These are phyloP conservation scores for Sakesphorus luctuosus DNA, from an alignment of 2,113 vertebrate species.

Conservation along the genomic window DNA sequence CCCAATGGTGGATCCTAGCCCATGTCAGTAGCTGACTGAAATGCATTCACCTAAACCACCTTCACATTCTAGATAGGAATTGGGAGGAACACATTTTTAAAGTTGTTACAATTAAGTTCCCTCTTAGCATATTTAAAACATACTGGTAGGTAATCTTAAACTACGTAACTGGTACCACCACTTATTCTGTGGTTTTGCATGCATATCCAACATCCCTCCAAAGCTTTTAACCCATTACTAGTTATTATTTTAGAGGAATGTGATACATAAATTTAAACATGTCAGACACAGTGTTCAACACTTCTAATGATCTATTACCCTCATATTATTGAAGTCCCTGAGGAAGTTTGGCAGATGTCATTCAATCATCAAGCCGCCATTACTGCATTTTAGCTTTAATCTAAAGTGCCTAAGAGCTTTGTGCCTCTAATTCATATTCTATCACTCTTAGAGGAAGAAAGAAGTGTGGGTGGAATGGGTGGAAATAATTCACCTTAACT, in stretches of 20 bases:
- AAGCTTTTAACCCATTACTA: slow-evolving; percentile 56
- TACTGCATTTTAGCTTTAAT: slow-evolving; percentile 57
- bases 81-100: background rate
- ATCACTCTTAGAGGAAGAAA: background rate
- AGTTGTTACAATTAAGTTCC: background rate
- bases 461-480: background rate
- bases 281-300: slow-evolving; percentile 77
- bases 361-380: slow-evolving; percentile 68
- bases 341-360: slow-evolving; percentile 70
- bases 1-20: background rate
- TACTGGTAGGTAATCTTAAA: background rate
- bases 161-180: slow-evolving; percentile 48
- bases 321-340: slow-evolving; percentile 76
- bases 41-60: background rate
- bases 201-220: background rate
- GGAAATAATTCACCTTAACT: slow-evolving; percentile 47
- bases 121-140: slow-evolving; percentile 25
- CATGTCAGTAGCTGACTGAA: background rate
- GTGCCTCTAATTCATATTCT: slow-evolving; percentile 41
- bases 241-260: slow-evolving; percentile 67
- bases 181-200: slow-evolving; percentile 37
- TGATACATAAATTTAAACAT: slow-evolving; percentile 77
- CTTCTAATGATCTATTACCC: slow-evolving; percentile 80
- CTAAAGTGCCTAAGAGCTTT: slow-evolving; percentile 43
- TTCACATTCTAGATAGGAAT: background rate